Percentiles rank a stretch among this genome's conserved stretches.
Evolutionary conservation across 2,888 invertebrate genomes (phyloP).

Genomic region (Sussaba pulchella): DNA sequence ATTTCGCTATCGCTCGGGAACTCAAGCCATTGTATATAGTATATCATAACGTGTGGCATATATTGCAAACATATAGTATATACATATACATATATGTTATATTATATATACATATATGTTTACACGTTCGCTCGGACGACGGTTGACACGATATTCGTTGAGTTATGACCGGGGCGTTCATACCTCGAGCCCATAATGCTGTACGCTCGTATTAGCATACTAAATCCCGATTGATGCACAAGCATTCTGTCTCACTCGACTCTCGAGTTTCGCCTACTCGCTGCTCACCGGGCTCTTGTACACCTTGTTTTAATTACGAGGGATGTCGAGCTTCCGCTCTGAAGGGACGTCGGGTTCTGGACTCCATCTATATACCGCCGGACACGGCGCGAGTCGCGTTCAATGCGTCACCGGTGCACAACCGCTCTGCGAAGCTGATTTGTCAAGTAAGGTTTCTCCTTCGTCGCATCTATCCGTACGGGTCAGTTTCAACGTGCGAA

Average conservation of each 20-base stretch:
- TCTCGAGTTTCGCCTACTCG: conserved; percentile 38
- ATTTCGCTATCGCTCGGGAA: conserved; percentile 50
- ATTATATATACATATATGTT: conserved; percentile 12
- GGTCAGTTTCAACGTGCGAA: conserved; percentile 19
- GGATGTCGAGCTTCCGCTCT: conserved; percentile 22
- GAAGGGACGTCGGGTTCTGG: conserved; percentile 38
- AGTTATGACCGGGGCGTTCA: conserved; percentile 62
- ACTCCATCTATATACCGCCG: conserved; percentile 34
- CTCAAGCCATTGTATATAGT: conserved; percentile 3
- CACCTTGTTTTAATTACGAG: conserved; percentile 63
- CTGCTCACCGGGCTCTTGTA: conserved; percentile 45
- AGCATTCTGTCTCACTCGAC: conserved; percentile 40
- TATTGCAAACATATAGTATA: conserved; percentile 12
- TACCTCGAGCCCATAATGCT: conserved; percentile 48
- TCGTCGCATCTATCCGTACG: neutral
- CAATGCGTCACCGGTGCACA: conserved; percentile 10
- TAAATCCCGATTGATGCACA: conserved; percentile 67
- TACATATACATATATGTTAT: no score
- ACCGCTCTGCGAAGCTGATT: conserved; percentile 20
- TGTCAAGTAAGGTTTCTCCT: neutral
- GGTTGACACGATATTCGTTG: conserved; percentile 64
- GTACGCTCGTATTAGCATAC: conserved; percentile 64
- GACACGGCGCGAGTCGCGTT: conserved; percentile 21
- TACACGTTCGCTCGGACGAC: conserved; percentile 30
- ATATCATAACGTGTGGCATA: conserved; percentile 5